phyloP scores from a whole-genome alignment of 1,140 invertebrate genomes.

The Neodiprion virginianus region DNA sequence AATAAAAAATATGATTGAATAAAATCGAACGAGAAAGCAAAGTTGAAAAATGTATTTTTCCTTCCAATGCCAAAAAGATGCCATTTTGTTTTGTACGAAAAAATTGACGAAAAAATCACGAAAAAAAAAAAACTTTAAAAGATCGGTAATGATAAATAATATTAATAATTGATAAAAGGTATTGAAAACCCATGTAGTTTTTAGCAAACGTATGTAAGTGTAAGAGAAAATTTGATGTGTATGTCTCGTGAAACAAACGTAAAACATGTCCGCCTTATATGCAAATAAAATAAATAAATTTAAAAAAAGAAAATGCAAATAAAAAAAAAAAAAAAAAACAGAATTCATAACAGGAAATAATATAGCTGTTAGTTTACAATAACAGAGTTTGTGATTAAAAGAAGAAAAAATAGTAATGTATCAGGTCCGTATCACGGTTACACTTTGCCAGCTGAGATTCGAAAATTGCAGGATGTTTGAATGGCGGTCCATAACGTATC shows the following conservation, averaged over 20 bases:
- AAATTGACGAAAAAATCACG: constrained; percentile 43
- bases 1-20: constrained; percentile 23
- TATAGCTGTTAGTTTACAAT: constrained; percentile 47
- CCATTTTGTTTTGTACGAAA: constrained; percentile 58
- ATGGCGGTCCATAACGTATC: background rate
- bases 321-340: background rate
- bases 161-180: constrained; percentile 30
- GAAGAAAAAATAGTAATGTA: constrained; percentile 40
- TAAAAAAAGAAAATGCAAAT: constrained; percentile 27
- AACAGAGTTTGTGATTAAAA: constrained; percentile 40
- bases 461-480: background rate
- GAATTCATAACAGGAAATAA: constrained; percentile 31
- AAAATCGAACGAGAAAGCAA: constrained; percentile 31
- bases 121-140: constrained; percentile 37
- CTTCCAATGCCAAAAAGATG: constrained; percentile 62
- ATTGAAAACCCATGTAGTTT: constrained; percentile 41
- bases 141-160: constrained; percentile 15
- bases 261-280: constrained; percentile 57
- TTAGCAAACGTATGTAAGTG: constrained; percentile 47
- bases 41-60: constrained; percentile 55
- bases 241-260: constrained; percentile 48
- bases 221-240: constrained; percentile 47
- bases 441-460: constrained; percentile 33
- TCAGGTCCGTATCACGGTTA: constrained; percentile 40
- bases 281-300: constrained; percentile 42